These are phyloP conservation scores for Scotopteryx bipunctaria DNA, from an alignment of 2,888 invertebrate genomes.

Conservation along the genomic window DNA sequence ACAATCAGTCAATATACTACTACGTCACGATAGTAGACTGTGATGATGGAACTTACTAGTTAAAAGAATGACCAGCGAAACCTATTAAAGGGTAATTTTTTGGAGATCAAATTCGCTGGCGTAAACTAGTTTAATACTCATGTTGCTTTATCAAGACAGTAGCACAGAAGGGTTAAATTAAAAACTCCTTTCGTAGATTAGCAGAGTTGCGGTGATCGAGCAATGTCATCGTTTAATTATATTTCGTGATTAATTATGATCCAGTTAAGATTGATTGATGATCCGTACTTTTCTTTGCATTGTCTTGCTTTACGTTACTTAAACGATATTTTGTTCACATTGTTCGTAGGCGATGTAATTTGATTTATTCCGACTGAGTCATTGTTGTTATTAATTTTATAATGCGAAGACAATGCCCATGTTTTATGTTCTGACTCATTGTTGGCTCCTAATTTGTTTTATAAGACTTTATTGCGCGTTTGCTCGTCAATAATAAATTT, in stretches of 20 bases:
- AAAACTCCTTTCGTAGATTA: conserved; percentile 41
- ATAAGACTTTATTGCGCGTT: conserved; percentile 13
- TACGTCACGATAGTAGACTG: too few relatives aligned
- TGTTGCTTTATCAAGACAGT: neutral
- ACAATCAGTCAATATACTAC: too few relatives aligned
- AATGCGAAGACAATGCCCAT: conserved; percentile 62
- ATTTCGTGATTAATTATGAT: conserved; percentile 80
- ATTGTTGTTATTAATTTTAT: conserved; percentile 75
- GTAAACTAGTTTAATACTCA: neutral
- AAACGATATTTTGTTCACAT: conserved; percentile 71
- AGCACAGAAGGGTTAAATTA: conserved; percentile 36
- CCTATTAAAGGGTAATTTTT: too few relatives aligned
- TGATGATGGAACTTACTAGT: too few relatives aligned
- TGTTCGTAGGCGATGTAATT: conserved; percentile 74
- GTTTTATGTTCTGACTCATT: conserved; percentile 61
- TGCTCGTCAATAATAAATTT: too few relatives aligned
- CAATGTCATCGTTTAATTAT: conserved; percentile 82
- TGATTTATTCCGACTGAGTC: conserved; percentile 74
- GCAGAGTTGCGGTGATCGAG: conserved; percentile 64
- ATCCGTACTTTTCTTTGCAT: conserved; percentile 61
- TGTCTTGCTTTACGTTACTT: conserved; percentile 76
- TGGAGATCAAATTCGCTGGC: too few relatives aligned
- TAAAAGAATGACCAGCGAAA: too few relatives aligned
- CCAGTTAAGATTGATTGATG: conserved; percentile 76
- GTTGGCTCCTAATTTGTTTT: conserved; percentile 31